A percentile compares a stretch with the other conserved stretches of the same genome.
These are phyloP conservation scores for Tribolium madens DNA, from an alignment of 1,140 invertebrate species.

Conservation along the genomic window DNA sequence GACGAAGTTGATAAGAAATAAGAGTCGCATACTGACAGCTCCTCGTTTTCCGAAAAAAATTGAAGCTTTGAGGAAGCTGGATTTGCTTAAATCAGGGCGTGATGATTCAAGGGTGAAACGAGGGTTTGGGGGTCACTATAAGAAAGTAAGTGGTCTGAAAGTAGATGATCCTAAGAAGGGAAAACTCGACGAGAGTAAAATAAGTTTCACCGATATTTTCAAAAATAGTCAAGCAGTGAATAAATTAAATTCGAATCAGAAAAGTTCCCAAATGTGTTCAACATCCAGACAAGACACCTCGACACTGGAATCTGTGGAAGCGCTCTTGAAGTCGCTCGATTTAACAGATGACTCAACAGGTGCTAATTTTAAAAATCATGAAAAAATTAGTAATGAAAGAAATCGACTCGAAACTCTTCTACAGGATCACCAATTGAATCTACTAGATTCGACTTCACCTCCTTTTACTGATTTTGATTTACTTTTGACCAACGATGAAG, in stretches of 20 bases:
- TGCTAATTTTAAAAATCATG: background rate
- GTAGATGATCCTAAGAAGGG: background rate
- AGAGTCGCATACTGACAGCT: background rate
- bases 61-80: background rate
- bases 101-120: background rate
- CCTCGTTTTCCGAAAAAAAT: background rate
- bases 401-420: background rate
- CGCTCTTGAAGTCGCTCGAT: background rate
- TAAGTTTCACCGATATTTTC: background rate
- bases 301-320: background rate
- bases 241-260: background rate
- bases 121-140: background rate
- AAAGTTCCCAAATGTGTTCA: background rate
- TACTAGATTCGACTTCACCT: background rate
- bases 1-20: background rate
- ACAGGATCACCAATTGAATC: background rate
- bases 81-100: background rate
- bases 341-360: background rate
- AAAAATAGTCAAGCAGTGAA: background rate
- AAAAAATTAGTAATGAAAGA: background rate
- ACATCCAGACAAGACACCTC: background rate
- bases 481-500: background rate
- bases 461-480: conserved; percentile 1
- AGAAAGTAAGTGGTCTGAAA: background rate
- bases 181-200: background rate